Base-by-base conservation (phyloP, 2,797 vertebrate genomes). In the Knipowitschia caucasica region DNA sequence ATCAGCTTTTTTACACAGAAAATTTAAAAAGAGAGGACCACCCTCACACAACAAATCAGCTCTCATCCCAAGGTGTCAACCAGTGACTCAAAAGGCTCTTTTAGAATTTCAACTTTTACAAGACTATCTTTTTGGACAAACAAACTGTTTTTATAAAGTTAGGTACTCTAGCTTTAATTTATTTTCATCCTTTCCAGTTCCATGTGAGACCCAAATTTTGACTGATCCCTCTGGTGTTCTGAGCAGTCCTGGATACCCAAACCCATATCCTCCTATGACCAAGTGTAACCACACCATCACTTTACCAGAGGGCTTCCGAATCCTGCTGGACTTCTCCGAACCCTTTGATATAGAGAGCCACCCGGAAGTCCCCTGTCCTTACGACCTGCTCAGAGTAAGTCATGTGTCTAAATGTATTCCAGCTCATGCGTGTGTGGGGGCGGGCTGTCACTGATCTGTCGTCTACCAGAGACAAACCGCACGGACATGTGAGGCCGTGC, bases 271-370 rank as follows among this genome's bases (percentile, higher is more conserved):
- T 7, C 85, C 73, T 23, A 89, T 93, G 82, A 88, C 86, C 59
- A 79, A 64, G n/a, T 93, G 92, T 75, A 80, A 84, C 71, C 92
- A 88, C 78, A 73, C 69, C 58, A 90, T 92, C 64, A 77, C 10
- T 39, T 76, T 93, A 38, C 83, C 90, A 12, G 86, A 92, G 15
- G 91, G 91, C 18, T 90, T 91, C 86, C 75, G 79, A 36, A 56
- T 94, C 51, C 47, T 42, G 9, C 71, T 94, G 68, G 89, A 92
- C 47, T 95, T 96, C 18, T 55, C 70, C 73, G 89, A 86, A 39
- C 76, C 82, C 20, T 95, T 95, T 45, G 88, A 94, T 2, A 70
- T 95, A 15, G 91, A 92, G 73, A 59, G 77, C 56, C 91, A 92
- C 70, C 88, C 71, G 0, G 73, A 86, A 0, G 74, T 43, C 38